Evolutionary conservation across 2,888 invertebrate species (phyloP).

Genomic region (Cyclophora albipunctata): DNA sequence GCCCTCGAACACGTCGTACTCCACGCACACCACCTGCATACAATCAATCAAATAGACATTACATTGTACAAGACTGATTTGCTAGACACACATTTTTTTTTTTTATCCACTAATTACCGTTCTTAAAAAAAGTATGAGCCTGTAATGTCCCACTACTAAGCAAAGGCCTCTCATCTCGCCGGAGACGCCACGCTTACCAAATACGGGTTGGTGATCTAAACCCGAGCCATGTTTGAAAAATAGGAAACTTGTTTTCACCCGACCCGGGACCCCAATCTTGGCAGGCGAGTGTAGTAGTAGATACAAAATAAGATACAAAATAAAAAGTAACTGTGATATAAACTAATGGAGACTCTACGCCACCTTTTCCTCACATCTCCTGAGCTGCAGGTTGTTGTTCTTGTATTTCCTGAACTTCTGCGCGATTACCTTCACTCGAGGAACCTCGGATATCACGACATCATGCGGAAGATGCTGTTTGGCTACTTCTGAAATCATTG

Average conservation of each 20-base stretch:
- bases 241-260: too few relatives aligned
- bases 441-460: constrained; percentile 36
- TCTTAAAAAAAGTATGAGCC: too few relatives aligned
- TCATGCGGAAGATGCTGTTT: constrained; percentile 22
- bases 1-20: constrained; percentile 47
- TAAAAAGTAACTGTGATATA: not conserved
- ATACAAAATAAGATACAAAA: not conserved
- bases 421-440: constrained; percentile 50
- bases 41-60: too few relatives aligned
- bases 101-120: too few relatives aligned
- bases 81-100: too few relatives aligned
- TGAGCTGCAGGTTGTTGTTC: constrained; percentile 46
- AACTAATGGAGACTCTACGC: not conserved
- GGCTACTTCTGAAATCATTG: constrained; percentile 3
- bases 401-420: constrained; percentile 51
- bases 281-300: not conserved
- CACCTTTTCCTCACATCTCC: constrained; percentile 53
- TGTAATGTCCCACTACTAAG: too few relatives aligned
- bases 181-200: too few relatives aligned
- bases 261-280: too few relatives aligned
- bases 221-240: too few relatives aligned
- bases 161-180: too few relatives aligned
- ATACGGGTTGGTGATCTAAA: too few relatives aligned
- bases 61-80: too few relatives aligned
- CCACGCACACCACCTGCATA: constrained; percentile 40